Conservation (phyloP, 1,140 invertebrate species). For the Cotesia typhae region DNA sequence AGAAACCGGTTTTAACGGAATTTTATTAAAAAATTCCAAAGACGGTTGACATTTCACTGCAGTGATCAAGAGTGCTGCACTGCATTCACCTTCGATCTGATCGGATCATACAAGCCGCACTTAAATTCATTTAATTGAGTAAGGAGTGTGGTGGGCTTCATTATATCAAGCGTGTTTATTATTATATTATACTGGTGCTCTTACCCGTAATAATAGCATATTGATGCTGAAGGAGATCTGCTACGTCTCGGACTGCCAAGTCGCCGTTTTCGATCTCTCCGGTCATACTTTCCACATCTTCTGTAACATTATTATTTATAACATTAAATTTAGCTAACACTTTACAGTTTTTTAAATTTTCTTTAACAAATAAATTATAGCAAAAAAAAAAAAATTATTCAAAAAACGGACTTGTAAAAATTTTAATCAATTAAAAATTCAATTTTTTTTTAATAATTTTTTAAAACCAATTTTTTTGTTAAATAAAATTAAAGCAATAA, state of each 20-base stretch:
- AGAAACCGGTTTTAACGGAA: conserved; percentile 54
- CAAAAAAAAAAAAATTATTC: too few relatives aligned
- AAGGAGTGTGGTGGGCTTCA: not conserved
- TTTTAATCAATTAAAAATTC: too few relatives aligned
- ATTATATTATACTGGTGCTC: conserved; percentile 24
- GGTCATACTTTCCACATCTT: conserved; percentile 66
- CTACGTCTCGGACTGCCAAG: conserved; percentile 80
- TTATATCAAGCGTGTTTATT: not conserved
- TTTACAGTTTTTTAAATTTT: not conserved
- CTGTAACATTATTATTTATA: conserved; percentile 45
- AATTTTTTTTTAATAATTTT: too few relatives aligned
- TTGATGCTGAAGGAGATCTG: conserved; percentile 84
- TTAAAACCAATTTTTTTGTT: too few relatives aligned
- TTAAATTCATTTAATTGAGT: conserved; percentile 2
- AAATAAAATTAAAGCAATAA: too few relatives aligned
- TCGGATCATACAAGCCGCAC: too few relatives aligned
- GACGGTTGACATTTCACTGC: not conserved
- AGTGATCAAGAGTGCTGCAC: too few relatives aligned
- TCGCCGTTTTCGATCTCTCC: conserved; percentile 65
- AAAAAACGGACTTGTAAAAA: too few relatives aligned
- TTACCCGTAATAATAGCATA: conserved; percentile 88
- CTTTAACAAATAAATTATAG: too few relatives aligned
- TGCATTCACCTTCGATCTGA: too few relatives aligned
- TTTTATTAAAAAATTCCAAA: conserved; percentile 37
- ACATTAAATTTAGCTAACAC: conserved; percentile 15